Evolutionary conservation across 2,888 invertebrate genomes (phyloP).

Genomic region (Drosophila kokeensis): DNA sequence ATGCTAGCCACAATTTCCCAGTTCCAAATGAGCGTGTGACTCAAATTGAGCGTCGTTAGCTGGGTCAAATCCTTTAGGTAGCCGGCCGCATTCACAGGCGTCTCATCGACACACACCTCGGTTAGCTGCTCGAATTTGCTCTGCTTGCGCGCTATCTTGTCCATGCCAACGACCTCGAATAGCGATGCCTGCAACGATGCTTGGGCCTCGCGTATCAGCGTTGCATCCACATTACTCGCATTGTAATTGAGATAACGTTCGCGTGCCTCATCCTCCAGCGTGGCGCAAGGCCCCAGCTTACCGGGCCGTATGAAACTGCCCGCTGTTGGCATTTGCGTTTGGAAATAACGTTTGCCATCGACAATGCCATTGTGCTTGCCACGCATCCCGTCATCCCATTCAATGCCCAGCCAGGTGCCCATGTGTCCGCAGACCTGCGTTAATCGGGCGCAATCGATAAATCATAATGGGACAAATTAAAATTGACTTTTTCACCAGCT

Average conservation of each 20-base stretch:
- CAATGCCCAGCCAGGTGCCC: slow-evolving; percentile 96
- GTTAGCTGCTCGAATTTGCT: slow-evolving; percentile 83
- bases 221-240: slow-evolving; percentile 86
- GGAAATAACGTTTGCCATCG: slow-evolving; percentile 93
- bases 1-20: slow-evolving; percentile 85
- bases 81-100: slow-evolving; percentile 88
- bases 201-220: slow-evolving; percentile 88
- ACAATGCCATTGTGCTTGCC: slow-evolving; percentile 97
- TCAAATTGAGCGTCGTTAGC: slow-evolving; percentile 82
- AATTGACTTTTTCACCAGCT: slow-evolving; percentile 40
- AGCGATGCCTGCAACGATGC: slow-evolving; percentile 92
- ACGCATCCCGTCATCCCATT: slow-evolving; percentile 95
- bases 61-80: slow-evolving; percentile 86
- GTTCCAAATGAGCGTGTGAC: slow-evolving; percentile 84
- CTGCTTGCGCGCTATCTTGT: slow-evolving; percentile 90
- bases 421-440: slow-evolving; percentile 87
- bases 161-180: slow-evolving; percentile 96
- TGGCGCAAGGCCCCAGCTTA: slow-evolving; percentile 90
- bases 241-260: slow-evolving; percentile 87
- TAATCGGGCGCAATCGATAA: not conserved
- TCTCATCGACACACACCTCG: slow-evolving; percentile 83
- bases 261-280: slow-evolving; percentile 90
- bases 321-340: slow-evolving; percentile 90
- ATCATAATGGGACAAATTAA: not conserved
- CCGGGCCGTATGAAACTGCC: slow-evolving; percentile 95